These are phyloP conservation scores for Agapornis canus DNA, from an alignment of 2,797 vertebrate species.

Conservation along the genomic window DNA sequence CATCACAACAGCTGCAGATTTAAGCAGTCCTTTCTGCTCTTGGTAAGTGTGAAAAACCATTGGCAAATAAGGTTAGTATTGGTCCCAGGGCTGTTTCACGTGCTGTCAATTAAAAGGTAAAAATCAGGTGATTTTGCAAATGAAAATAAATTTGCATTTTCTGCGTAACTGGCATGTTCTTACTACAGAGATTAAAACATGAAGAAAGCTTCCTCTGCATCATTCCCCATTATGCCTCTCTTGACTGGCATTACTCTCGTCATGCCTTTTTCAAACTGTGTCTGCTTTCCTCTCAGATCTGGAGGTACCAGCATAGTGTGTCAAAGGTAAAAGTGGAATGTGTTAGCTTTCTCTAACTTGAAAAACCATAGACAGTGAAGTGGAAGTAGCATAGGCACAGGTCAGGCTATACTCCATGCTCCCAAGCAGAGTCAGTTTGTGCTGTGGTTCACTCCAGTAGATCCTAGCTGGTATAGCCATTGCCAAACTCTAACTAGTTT, in stretches of 20 bases:
- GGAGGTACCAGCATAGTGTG: fast-evolving
- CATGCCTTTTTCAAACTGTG: fast-evolving
- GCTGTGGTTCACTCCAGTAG: fast-evolving
- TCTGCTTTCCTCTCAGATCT: neutral
- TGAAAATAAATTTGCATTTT: neutral
- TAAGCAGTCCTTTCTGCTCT: neutral
- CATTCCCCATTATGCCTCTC: neutral
- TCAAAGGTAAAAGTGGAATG: fast-evolving
- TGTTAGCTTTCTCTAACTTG: neutral
- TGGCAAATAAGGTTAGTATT: neutral
- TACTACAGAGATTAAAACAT: neutral
- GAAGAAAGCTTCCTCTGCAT: neutral
- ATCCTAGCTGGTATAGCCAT: neutral
- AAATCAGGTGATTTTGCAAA: neutral
- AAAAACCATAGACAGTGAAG: neutral
- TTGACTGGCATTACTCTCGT: neutral
- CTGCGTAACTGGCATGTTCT: neutral
- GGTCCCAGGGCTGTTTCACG: neutral
- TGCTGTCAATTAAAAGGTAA: neutral
- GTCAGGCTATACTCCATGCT: neutral
- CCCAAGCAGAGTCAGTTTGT: no score
- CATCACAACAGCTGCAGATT: neutral
- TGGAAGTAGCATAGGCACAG: fast-evolving
- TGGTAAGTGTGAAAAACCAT: neutral
- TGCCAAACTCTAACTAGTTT: neutral